Percentiles rank a stretch among this genome's conserved stretches.
These are phyloP conservation scores for Priocnemis perturbator DNA, from an alignment of 2,888 invertebrate species.

Conservation along the genomic window DNA sequence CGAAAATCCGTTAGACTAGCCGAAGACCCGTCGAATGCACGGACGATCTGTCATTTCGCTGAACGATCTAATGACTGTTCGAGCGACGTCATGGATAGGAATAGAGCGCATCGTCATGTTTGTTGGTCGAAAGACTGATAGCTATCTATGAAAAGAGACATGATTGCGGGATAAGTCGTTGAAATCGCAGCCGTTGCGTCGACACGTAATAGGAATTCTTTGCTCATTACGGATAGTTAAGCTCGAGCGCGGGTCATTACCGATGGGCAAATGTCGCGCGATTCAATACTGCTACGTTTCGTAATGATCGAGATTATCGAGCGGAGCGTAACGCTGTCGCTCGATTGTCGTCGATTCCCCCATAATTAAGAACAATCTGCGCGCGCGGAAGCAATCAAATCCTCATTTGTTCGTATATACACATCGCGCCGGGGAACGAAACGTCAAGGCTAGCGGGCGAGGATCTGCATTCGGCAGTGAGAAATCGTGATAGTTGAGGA, in stretches of 20 bases:
- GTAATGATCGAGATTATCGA: slow-evolving; percentile 45
- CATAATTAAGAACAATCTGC: too few relatives aligned
- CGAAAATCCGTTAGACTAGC: too few relatives aligned
- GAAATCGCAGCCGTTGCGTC: slow-evolving; percentile 34
- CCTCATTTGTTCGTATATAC: too few relatives aligned
- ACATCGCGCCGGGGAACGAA: too few relatives aligned
- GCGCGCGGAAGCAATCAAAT: too few relatives aligned
- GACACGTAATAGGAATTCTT: slow-evolving; percentile 49
- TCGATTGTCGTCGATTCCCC: slow-evolving; percentile 2
- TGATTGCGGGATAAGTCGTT: slow-evolving; percentile 44
- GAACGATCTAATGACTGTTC: slow-evolving; percentile 41
- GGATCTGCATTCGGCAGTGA: too few relatives aligned
- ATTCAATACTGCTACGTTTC: slow-evolving; percentile 29
- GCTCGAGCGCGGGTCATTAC: slow-evolving; percentile 51
- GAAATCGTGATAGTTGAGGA: too few relatives aligned
- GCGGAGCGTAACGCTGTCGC: slow-evolving; percentile 10
- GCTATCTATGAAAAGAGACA: slow-evolving; percentile 49
- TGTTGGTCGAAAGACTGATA: slow-evolving; percentile 47
- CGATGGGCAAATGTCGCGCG: slow-evolving; percentile 41
- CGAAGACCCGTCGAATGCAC: not conserved
- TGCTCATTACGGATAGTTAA: slow-evolving; percentile 45
- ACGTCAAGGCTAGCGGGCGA: too few relatives aligned
- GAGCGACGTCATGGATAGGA: slow-evolving; percentile 48
- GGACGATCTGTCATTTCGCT: slow-evolving; percentile 44
- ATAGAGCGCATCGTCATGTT: slow-evolving; percentile 55